Percentiles rank a stretch among this genome's conserved stretches.
Conservation (phyloP, 2,113 vertebrate genomes). For the Argyrosomus japonicus region DNA sequence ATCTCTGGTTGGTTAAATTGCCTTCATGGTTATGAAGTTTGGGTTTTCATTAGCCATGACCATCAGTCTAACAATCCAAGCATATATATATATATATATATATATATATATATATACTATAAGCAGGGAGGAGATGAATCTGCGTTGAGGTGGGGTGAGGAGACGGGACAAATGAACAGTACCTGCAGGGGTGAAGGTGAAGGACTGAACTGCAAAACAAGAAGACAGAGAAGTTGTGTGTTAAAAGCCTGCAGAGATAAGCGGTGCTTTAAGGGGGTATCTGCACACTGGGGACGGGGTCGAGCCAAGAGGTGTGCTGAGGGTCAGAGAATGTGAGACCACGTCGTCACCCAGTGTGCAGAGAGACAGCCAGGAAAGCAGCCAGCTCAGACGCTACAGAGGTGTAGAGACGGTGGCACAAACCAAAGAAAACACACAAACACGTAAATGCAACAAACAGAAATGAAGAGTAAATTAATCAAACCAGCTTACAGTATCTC, state of each 20-base stretch:
- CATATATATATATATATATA: slow-evolving; percentile 12
- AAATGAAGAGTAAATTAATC: slow-evolving; percentile 57
- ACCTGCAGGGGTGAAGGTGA: slow-evolving; percentile 94
- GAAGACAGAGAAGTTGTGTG: slow-evolving; percentile 90
- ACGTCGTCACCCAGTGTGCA: slow-evolving; percentile 51
- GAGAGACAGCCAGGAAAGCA: slow-evolving; percentile 80
- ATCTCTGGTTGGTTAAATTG: background rate
- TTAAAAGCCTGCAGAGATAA: slow-evolving; percentile 83
- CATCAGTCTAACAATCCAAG: slow-evolving; percentile 45
- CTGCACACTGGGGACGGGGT: slow-evolving; percentile 52
- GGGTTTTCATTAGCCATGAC: slow-evolving; percentile 62
- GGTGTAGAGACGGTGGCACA: slow-evolving; percentile 56
- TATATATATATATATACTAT: background rate
- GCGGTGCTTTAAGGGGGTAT: slow-evolving; percentile 67
- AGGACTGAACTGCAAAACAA: slow-evolving; percentile 94
- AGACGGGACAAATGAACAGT: slow-evolving; percentile 91
- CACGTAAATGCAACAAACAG: slow-evolving; percentile 58
- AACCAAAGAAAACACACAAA: slow-evolving; percentile 66
- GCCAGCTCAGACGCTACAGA: slow-evolving; percentile 75
- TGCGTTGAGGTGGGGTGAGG: slow-evolving; percentile 58
- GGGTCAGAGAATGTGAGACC: slow-evolving; percentile 23
- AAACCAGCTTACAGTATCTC: background rate
- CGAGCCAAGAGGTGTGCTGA: slow-evolving; percentile 4
- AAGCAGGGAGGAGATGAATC: slow-evolving; percentile 50
- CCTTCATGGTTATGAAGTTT: background rate